Evolutionary conservation across 2,888 invertebrate species (phyloP), one percentile per base, ranked within the genome.

Genomic region (Leistus spinibarbis): DNA sequence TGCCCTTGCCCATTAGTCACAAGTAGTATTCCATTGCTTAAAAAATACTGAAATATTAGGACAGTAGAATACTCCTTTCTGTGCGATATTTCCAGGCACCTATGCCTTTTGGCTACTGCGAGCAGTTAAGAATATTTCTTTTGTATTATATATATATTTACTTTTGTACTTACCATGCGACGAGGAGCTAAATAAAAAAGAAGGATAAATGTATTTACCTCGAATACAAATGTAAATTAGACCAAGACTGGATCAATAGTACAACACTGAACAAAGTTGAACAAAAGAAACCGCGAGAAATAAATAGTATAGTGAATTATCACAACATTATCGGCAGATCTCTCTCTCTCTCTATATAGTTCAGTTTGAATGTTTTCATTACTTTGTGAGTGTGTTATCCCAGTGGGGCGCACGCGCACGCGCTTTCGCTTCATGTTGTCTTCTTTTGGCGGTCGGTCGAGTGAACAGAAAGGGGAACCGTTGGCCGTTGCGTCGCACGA

Each of bases 281-380:
- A 2, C 40, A 40, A 5, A 40, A 40, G 13, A 40, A 5, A 5
- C 7, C 40, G 3, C 40, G 40, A 40, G 40, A 5, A 40, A 40
- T 5, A 40, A 40, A 7, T 40, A 40, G 40, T n/a, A n/a, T 40
- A 40, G 40, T 40, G 40, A 24, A 24, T 24, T 24, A 24, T 24
- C 24, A 3, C 3, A 4, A 24, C 40, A 40, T 40, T 40, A 40
- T 3, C 40, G 7, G 40, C 10, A 40, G 13, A n/a, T n/a, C n/a
- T n/a, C n/a, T n/a, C n/a, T n/a, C n/a, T n/a, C n/a, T 7, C 7
- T 2, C 40, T 40, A 40, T 40, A 40, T 40, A 40, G 40, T 40
- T 40, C 10, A 40, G 40, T 40, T 40, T 40, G 72, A 72, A 72
- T 72, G 72, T 72, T 72, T 72, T 72, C 72, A 72, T 66, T 72